phyloP scores from a whole-genome alignment of 2,113 vertebrate species.

The Notechis scutatus region DNA sequence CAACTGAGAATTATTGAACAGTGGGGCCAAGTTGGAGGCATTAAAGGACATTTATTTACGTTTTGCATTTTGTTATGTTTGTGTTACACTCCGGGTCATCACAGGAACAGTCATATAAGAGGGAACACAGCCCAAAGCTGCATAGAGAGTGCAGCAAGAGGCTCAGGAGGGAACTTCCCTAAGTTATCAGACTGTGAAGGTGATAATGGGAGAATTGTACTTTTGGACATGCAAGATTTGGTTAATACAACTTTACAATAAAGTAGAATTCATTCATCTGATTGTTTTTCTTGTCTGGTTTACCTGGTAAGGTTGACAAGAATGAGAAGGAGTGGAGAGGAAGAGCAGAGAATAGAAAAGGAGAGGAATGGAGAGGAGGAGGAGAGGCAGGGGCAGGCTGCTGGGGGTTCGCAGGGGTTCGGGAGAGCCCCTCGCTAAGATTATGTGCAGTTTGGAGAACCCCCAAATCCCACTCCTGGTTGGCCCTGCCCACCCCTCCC shows the following conservation, averaged over 20 bases:
- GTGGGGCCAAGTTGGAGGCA: no score
- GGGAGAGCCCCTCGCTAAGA: no score
- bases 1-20: no score
- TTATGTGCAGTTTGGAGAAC: no score
- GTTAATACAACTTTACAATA: background rate
- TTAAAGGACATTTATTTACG: no score
- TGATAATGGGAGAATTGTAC: background rate
- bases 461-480: no score
- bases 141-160: background rate
- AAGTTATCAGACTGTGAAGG: background rate
- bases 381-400: background rate
- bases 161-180: background rate
- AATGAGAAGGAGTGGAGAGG: background rate
- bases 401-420: no score
- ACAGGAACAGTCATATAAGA: background rate
- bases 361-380: background rate
- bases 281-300: background rate
- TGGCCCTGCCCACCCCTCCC: no score
- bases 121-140: background rate
- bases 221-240: background rate
- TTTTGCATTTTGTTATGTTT: no score
- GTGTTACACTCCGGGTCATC: no score
- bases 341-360: no score
- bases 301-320: background rate
- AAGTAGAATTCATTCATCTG: background rate